Evolutionary conservation across 2,888 invertebrate species (phyloP), one percentile per base, ranked within the genome.

Genomic region (Phalangium opilio): DNA sequence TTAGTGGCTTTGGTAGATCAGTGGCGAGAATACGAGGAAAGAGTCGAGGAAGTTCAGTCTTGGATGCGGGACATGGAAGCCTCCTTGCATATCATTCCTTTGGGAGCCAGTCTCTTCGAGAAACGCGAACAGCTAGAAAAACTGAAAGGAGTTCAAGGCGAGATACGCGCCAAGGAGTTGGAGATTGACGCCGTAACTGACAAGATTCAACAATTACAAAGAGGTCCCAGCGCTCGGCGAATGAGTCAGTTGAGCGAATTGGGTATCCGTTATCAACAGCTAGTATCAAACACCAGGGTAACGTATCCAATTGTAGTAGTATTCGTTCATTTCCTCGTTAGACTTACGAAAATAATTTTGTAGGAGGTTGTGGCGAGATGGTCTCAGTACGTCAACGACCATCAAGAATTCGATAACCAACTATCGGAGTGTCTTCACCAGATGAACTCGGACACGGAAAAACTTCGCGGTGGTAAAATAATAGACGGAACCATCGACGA

Each of bases 181-280:
- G 91, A 91, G 70, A 85, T 91, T 48, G 91, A 93, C 60, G 80
- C 83, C 45, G 82, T 93, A 0, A 87, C 86, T 18, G 93, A 93
- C 64, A 79, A 83, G 56, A 85, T 87, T 0, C 90, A 93, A 47
- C 56, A 56, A 18, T 48, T 58, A 15, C 52, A 57, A 32, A 47
- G 49, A 21, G 51, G 54, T 12, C 48, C 52, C 17, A 76, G 79
- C 45, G 77, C 79, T 3, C 76, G 89, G 41, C 59, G 67, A 12
- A 59, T 59, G 45, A 81, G 85, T 1, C 83, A 85, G 63, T 81
- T 89, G 41, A 83, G 87, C 0, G 91, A 93, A 66, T 66, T 91
- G n/a, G 83, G 85, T 10, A 76, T 84, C 2, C 86, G 89, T 67
- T 93, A 93, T 62, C 89, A 90, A 64, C 83, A 84, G 58, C 73